Conservation (phyloP, 1,140 invertebrate genomes). For the Nymphalis io region DNA sequence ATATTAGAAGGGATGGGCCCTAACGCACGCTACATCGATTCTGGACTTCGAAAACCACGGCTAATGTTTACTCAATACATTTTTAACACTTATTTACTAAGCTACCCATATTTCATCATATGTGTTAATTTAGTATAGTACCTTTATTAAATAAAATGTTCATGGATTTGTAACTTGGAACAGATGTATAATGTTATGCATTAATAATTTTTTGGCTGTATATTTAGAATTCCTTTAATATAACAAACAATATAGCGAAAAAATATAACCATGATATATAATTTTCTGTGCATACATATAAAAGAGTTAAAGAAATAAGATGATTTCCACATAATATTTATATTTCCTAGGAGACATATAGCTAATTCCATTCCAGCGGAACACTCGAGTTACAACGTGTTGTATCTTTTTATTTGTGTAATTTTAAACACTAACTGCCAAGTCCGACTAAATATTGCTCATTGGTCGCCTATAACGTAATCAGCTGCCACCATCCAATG, state of each 20-base stretch:
- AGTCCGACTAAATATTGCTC: too few species aligned
- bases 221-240: too few species aligned
- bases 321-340: not conserved
- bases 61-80: slow-evolving; percentile 48
- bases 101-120: not conserved
- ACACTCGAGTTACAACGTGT: not conserved
- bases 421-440: slow-evolving; percentile 3
- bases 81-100: slow-evolving; percentile 44
- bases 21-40: slow-evolving; percentile 49
- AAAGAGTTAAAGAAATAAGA: not conserved
- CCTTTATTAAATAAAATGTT: too few species aligned
- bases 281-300: not conserved
- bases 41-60: slow-evolving; percentile 39
- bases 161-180: too few species aligned
- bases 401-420: not conserved
- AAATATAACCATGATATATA: too few species aligned
- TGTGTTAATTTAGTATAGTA: not conserved
- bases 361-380: not conserved
- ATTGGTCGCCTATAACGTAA: too few species aligned
- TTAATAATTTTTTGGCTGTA: too few species aligned
- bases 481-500: too few species aligned
- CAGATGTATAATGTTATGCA: too few species aligned
- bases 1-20: slow-evolving; percentile 54
- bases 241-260: too few species aligned
- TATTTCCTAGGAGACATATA: not conserved